Conservation (phyloP, 2,113 vertebrate species). For the Platysternon megacephalum region DNA sequence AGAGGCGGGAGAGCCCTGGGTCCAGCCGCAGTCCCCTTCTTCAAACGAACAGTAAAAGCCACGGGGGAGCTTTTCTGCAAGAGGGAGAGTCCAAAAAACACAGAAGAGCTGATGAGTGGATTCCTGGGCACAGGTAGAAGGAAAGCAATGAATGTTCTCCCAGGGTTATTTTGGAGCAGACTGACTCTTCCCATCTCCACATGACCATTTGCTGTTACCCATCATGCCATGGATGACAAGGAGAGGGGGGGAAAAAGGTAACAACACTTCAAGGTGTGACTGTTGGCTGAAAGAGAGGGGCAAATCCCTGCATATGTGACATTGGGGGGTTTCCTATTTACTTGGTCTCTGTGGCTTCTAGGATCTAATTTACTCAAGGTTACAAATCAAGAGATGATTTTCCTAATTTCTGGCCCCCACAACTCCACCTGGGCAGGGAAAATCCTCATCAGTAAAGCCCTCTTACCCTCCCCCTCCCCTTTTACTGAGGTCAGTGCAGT, state of each 20-base stretch:
- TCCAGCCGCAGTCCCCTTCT: constrained; percentile 90
- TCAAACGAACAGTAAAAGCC: constrained; percentile 96
- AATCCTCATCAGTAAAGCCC: background rate
- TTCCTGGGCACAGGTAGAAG: background rate
- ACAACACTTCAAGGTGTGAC: background rate
- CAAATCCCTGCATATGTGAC: background rate
- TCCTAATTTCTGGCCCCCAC: background rate
- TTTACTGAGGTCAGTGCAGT: background rate
- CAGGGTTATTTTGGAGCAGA: fast-evolving
- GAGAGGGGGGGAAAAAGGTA: background rate
- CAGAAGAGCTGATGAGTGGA: background rate
- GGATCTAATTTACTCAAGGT: background rate
- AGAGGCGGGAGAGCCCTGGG: constrained; percentile 52
- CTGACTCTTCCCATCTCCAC: background rate
- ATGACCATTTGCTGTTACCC: background rate
- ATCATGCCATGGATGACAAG: background rate
- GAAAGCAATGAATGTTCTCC: background rate
- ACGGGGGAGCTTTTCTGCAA: constrained; percentile 88
- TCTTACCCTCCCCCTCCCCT: background rate
- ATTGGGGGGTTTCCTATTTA: background rate
- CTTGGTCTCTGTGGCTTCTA: background rate
- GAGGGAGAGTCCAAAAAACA: constrained; percentile 5
- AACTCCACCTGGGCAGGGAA: background rate
- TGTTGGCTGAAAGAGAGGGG: fast-evolving
- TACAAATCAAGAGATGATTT: background rate